Evolutionary conservation across 2,888 invertebrate genomes (phyloP), one percentile per base, ranked within the genome.

Genomic region (Lasioglossum zephyrum): DNA sequence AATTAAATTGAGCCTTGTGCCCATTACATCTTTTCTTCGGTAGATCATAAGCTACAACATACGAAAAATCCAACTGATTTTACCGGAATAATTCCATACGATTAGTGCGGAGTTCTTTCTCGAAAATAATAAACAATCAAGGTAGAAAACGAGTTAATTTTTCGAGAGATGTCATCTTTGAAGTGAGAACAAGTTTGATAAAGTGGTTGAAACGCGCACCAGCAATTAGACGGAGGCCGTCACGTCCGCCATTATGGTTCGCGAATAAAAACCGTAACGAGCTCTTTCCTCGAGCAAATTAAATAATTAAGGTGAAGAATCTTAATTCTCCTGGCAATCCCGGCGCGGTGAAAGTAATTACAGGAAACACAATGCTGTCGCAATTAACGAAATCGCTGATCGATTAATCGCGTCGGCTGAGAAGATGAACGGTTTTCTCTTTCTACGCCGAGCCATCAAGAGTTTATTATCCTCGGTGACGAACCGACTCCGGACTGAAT

Each of bases 301-400:
- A 36, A 75, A 60, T 47, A 47, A 36, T 26, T 49, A n/a, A 63
- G 53, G 49, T 66, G 76, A 76, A 66, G 66, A 82, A 75, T 78
- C 60, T 47, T 63, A 63, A 63, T 63, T 63, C 63, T 16, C 31
- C 26, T 16, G 18, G 31, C 77, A 26, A 41, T 53, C 26, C n/a
- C 57, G 69, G 47, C 44, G 69, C 79, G 76, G 85, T 73, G 85
- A 85, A 85, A 85, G 84, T 79, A 84, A 84, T 84, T 79, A 76
- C 76, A 70, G 57, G 75, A 69, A 76, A 79, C 49, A 83, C 85
- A 79, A 79, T 79, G 41, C 79, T 18, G 72, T 39, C 47, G 84
- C 76, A 83, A 84, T 85, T 83, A 85, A 82, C 85, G 83, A 82
- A 78, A 83, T 83, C 73, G 41, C 31, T 63, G 73, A 79, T 79